Evolutionary conservation across 2,113 vertebrate genomes (phyloP), one percentile per base, ranked within the genome.

Genomic region (Suricata suricatta): DNA sequence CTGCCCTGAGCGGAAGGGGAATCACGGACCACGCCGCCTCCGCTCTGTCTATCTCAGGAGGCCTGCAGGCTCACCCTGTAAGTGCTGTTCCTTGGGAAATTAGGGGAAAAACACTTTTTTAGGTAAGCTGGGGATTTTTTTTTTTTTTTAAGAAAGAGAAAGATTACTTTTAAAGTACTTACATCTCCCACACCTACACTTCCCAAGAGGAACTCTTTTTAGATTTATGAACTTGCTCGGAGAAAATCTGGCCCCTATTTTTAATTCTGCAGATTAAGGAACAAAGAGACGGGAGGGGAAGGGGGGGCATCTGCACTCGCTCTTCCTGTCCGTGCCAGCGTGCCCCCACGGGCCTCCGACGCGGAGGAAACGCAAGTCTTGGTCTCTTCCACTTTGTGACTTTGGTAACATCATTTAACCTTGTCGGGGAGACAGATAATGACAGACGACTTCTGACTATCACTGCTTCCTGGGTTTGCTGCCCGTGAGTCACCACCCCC

Each of bases 221-320:
- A 71, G 23, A 71, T 60, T 90, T 66, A 68, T 35, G 47, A 89
- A 84, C 9, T 33, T 93, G 35, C 63, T 76, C 68, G 81, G 7
- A 88, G 57, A 85, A 90, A n/a, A 50, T 29, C 29, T 85, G n/a
- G 35, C 9, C 64, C 35, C 68, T 77, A 35, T 33, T 85, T 93
- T 93, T 90, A 50, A 95, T 82, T 71, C 23, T 72, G 72, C 64
- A 88, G 60, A 60, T 92, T 79, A 80, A 31, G 27, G 88, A 81
- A 81, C 7, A 38, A 88, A 82, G 84, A 86, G 33, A 64, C 47
- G 89, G 11, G 47, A 27, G 15, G 7, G 52, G 41, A 83, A 69
- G 5, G 41, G 69, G 35, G 77, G 41, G 60, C 1, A 64, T 44
- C 23, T 47, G 13, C 11, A 11, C 2, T 44, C 64, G 10, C 16